Percentiles rank a stretch among this genome's conserved stretches.
phyloP scores from a whole-genome alignment of 2,888 invertebrate genomes.

The Monopis laevigella region DNA sequence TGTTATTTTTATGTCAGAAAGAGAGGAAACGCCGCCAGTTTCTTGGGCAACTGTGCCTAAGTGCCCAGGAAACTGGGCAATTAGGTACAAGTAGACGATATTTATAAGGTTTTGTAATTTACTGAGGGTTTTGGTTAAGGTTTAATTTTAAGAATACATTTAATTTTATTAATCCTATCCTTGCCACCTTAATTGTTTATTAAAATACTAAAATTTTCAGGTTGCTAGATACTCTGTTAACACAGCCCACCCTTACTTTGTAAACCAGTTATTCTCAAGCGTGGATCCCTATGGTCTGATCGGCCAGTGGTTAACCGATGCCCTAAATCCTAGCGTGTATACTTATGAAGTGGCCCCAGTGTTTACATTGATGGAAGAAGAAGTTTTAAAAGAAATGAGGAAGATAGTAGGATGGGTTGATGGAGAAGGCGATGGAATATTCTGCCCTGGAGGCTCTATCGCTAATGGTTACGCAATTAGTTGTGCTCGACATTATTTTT shows the following conservation, averaged over 20 bases:
- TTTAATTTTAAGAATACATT: too few species aligned
- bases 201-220: too few species aligned
- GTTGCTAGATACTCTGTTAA: constrained; percentile 83
- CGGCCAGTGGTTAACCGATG: constrained; percentile 87
- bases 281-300: constrained; percentile 86
- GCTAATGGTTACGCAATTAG: constrained; percentile 93
- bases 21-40: too few species aligned
- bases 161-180: too few species aligned
- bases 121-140: too few species aligned
- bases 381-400: constrained; percentile 82
- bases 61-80: too few species aligned
- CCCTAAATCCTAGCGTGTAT: constrained; percentile 86
- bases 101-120: too few species aligned
- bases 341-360: constrained; percentile 92
- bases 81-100: too few species aligned
- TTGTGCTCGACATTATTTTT: constrained; percentile 77
- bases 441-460: constrained; percentile 90
- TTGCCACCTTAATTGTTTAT: too few species aligned
- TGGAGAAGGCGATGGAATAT: constrained; percentile 85
- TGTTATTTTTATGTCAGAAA: too few species aligned
- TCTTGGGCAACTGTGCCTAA: too few species aligned
- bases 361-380: constrained; percentile 87
- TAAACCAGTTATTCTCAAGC: constrained; percentile 87
- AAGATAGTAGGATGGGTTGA: constrained; percentile 77
- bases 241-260: constrained; percentile 89